Base-by-base conservation (phyloP, 2,888 invertebrate genomes). In the Mayetiola destructor region DNA sequence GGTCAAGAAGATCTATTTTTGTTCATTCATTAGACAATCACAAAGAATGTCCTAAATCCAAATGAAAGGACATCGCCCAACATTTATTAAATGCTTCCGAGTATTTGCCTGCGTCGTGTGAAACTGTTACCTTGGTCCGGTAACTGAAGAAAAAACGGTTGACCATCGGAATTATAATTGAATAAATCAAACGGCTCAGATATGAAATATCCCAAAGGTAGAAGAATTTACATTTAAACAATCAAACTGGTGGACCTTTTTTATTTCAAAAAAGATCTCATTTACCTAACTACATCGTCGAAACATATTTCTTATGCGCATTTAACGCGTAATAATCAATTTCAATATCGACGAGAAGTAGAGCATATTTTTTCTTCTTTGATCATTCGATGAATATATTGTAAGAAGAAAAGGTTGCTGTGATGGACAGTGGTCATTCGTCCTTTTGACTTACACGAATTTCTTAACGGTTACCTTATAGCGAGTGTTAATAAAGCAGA, bases 371-470 rank as follows among this genome's bases (percentile, higher is more conserved):
- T 14, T 42, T 42, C 12, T 32, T 32, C 6, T 3, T 27, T 48
- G 48, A 27, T 27, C 16, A n/a, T 27, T 27, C 27, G 48, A 48
- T n/a, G 48, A 9, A 48, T 27, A 27, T 5, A n/a, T 48, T 48
- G 48, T 48, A 48, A 42, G 12, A 42, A 20, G 27, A 48, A 48
- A 48, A 48, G 29, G 48, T 27, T 48, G 9, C 5, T 40, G 14
- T 16, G 27, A 23, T n/a, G 48, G 48, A 48, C 48, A 48, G 23
- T 48, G 48, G 48, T 48, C 48, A 48, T 48, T 48, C 48, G 48
- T 48, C 48, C 27, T 48, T 48, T 39, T 39, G n/a, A 16, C 48
- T n/a, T 48, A 18, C 10, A 16, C n/a, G 16, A 48, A 48, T 48
- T 27, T 48, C 27, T 48, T 48, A 48, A 48, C 48, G 48, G 48